phyloP scores from a whole-genome alignment of 2,113 vertebrate species.

The Anhinga rufa region DNA sequence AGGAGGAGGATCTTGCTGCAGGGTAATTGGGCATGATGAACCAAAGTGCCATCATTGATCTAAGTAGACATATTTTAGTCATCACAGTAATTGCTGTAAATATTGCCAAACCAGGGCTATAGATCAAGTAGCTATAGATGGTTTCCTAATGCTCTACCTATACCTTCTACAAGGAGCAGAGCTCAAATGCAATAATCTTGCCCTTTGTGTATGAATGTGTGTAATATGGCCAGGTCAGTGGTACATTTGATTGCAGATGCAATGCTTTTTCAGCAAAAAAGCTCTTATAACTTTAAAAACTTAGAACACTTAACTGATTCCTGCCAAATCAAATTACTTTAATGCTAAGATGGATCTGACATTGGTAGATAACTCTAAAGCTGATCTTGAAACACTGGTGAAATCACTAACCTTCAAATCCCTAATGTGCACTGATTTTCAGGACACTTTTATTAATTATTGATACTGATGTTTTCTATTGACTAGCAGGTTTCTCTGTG shows the following conservation, averaged over 20 bases:
- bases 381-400: background rate
- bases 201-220: background rate
- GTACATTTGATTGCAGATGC: background rate
- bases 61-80: background rate
- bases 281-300: background rate
- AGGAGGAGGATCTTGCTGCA: background rate
- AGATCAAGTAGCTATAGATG: background rate
- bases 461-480: background rate
- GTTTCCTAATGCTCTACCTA: background rate
- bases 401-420: background rate
- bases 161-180: background rate
- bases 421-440: background rate
- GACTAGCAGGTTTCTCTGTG: background rate
- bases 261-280: background rate
- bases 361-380: background rate
- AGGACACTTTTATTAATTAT: conserved; percentile 7
- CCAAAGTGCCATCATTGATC: background rate
- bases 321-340: background rate
- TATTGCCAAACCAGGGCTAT: background rate
- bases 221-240: background rate
- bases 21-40: background rate
- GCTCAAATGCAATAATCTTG: background rate
- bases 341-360: background rate
- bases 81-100: background rate
- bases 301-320: background rate